These are phyloP conservation scores for Triplophysa siluroides DNA, from an alignment of 2,113 vertebrate species.

Conservation along the genomic window DNA sequence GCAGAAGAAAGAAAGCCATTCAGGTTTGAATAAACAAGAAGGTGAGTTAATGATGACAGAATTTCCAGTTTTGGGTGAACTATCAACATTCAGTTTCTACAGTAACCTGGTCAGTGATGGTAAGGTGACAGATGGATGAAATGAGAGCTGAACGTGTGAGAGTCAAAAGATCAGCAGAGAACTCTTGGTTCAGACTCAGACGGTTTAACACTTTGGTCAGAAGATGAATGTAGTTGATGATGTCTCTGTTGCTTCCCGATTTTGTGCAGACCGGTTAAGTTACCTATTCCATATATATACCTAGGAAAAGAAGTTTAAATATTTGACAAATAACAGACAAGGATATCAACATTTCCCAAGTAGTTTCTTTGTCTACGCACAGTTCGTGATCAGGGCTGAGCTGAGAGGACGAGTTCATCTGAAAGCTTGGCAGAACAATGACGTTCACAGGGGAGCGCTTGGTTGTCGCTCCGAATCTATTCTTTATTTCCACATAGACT, in stretches of 20 bases:
- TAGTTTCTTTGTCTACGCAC: conserved; percentile 66
- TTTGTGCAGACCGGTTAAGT: conserved; percentile 69
- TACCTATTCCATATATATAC: conserved; percentile 69
- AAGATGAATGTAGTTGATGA: conserved; percentile 73
- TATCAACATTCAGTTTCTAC: background rate
- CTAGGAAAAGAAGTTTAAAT: conserved; percentile 58
- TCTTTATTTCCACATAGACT: conserved; percentile 73
- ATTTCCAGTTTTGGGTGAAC: too few relatives aligned
- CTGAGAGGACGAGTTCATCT: conserved; percentile 47
- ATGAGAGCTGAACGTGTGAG: conserved; percentile 70
- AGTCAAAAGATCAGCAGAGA: conserved; percentile 56
- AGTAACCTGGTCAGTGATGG: conserved; percentile 69
- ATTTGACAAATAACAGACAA: background rate
- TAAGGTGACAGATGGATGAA: conserved; percentile 61
- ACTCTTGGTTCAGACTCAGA: conserved; percentile 60
- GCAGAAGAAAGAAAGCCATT: too few relatives aligned
- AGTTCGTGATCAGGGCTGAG: conserved; percentile 67
- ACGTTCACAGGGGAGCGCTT: conserved; percentile 74
- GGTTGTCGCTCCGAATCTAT: conserved; percentile 67
- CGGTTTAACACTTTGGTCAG: conserved; percentile 69
- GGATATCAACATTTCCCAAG: background rate
- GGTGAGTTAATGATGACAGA: too few relatives aligned
- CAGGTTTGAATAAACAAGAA: too few relatives aligned
- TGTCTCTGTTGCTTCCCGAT: conserved; percentile 70
- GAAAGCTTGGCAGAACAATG: conserved; percentile 74